These are phyloP conservation scores for Rhodeus uyekii DNA, from an alignment of 2,797 vertebrate genomes.

Conservation along the genomic window DNA sequence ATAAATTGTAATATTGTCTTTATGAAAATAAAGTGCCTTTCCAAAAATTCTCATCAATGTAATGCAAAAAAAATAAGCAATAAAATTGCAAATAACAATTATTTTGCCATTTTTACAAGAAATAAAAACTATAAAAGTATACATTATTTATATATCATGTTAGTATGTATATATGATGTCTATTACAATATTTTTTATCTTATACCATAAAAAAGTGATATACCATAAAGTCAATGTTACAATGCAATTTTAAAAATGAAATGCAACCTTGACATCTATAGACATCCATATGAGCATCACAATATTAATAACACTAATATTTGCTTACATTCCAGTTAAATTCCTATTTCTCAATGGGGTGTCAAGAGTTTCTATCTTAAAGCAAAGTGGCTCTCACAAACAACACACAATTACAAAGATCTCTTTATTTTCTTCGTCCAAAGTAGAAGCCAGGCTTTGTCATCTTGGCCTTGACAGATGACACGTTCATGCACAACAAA, in stretches of 20 bases:
- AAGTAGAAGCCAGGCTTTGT: background rate
- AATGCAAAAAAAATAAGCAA: background rate
- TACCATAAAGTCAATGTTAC: background rate
- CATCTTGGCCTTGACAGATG: background rate
- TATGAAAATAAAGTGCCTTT: background rate
- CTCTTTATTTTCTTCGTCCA: background rate
- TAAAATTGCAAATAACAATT: no score
- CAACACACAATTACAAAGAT: constrained; percentile 6
- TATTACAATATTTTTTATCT: background rate
- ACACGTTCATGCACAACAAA: background rate
- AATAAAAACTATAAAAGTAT: background rate
- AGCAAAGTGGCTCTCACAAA: background rate
- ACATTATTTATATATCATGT: background rate
- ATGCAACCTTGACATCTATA: no score
- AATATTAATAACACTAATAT: background rate
- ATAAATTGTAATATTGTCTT: background rate
- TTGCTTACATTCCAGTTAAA: background rate
- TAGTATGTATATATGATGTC: background rate
- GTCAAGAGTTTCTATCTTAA: background rate
- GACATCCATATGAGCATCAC: background rate
- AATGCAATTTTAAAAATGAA: background rate
- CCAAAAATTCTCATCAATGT: background rate
- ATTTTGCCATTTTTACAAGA: background rate
- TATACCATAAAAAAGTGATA: background rate
- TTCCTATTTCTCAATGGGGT: background rate